Evolutionary conservation across 2,888 invertebrate genomes (phyloP).

Genomic region (Lissocephala sabroskyi): DNA sequence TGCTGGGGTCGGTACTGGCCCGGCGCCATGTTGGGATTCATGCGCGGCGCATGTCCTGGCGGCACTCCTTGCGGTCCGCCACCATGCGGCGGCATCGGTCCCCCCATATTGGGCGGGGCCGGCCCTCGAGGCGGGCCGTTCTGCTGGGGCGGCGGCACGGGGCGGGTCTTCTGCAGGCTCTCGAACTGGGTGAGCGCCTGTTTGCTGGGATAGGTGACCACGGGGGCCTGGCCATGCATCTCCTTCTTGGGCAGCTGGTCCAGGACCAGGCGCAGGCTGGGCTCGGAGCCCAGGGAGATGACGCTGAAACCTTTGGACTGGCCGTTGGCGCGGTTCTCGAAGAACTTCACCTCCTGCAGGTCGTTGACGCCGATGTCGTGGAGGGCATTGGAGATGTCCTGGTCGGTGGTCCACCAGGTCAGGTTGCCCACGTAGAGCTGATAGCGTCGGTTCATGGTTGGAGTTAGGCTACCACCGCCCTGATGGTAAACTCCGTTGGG

Average conservation of each 20-base stretch:
- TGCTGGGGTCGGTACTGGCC: conserved; percentile 76
- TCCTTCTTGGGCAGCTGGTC: conserved; percentile 96
- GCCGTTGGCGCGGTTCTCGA: conserved; percentile 98
- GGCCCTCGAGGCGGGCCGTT: conserved; percentile 75
- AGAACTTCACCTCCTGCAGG: conserved; percentile 98
- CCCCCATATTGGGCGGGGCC: conserved; percentile 70
- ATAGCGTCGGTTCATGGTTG: conserved; percentile 84
- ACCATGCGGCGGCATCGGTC: conserved; percentile 73
- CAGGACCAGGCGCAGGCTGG: conserved; percentile 89
- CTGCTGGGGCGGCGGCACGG: conserved; percentile 81
- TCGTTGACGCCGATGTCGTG: conserved; percentile 91
- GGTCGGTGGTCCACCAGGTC: conserved; percentile 99
- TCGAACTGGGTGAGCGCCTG: conserved; percentile 90
- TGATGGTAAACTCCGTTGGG: conserved; percentile 83
- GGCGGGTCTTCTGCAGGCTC: conserved; percentile 92
- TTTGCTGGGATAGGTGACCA: conserved; percentile 96
- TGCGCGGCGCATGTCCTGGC: conserved; percentile 74
- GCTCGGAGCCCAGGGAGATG: conserved; percentile 93
- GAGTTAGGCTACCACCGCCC: conserved; percentile 79
- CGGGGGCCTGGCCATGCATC: conserved; percentile 94
- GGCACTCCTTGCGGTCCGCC: conserved; percentile 71
- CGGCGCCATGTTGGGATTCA: conserved; percentile 76
- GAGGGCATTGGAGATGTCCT: conserved; percentile 94
- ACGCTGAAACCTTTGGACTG: conserved; percentile 99
- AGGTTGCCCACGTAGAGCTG: conserved; percentile 98